Evolutionary conservation across 1,140 invertebrate genomes (phyloP), one percentile per base, ranked within the genome.

Genomic region (Matsumurasca onukii): DNA sequence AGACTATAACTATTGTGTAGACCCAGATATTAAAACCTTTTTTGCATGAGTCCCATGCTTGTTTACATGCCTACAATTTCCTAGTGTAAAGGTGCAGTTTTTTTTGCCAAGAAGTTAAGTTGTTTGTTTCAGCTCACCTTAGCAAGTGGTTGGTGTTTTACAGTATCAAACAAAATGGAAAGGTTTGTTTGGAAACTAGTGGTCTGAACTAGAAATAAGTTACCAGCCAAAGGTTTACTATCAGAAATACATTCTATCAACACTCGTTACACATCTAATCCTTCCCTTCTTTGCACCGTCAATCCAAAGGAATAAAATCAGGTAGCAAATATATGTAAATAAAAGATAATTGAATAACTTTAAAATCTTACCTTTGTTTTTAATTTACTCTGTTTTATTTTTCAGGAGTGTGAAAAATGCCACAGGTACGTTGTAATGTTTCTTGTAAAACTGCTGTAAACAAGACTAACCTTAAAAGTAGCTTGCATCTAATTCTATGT

Each of bases 331-430:
- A 9, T 12, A 45, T 45, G 17, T 12, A 45, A 45, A 45, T 12
- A 45, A 45, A 45, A 45, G 17, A 45, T 12, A 45, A 45, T 17
- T 12, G 34, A 45, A 45, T 9, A 17, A 45, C 17, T 12, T 45
- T 9, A 45, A 17, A 12, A 17, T 9, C 17, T 45, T 17, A 12
- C 17, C 34, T 45, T 9, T 45, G 34, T 9, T 17, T 45, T 12
- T 45, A 45, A 45, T 12, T 45, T 45, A 45, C 9, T 12, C 67
- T 70, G 72, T 68, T 70, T 75, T 76, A 72, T 73, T 72, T 78
- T 79, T 57, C 73, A 92, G 91, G 84, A 88, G 79, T 88, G 86
- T 75, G 88, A 90, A 70, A 86, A 85, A 75, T 90, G 88, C 72
- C 82, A 82, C 75, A 83, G 79, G 83, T 84, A 75, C 76, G 78